Evolutionary conservation across 2,797 vertebrate species (phyloP).

Genomic region (Lemur catta): DNA sequence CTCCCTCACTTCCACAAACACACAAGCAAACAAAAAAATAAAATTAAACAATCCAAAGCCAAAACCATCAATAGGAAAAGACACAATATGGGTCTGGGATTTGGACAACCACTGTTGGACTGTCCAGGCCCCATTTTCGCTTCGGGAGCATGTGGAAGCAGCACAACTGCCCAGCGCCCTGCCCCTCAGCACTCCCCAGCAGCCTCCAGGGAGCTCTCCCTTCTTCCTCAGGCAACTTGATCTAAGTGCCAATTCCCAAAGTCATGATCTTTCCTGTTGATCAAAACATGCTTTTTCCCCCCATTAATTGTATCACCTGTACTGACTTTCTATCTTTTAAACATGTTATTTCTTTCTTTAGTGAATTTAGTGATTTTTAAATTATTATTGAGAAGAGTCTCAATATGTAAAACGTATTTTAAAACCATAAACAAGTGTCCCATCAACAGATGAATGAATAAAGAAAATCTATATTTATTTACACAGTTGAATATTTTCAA

Average conservation of each 20-base stretch:
- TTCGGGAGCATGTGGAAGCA: accelerated
- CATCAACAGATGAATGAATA: background rate
- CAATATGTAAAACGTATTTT: background rate
- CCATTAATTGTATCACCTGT: background rate
- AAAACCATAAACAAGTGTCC: background rate
- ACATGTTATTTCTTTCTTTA: background rate
- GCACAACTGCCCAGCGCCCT: background rate
- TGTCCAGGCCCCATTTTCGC: background rate
- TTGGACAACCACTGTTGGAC: background rate
- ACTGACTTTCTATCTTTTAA: background rate
- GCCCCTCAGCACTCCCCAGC: background rate
- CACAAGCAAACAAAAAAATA: background rate
- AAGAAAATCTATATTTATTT: background rate
- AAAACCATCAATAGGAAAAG: background rate
- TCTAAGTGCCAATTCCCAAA: background rate
- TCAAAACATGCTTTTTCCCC: background rate
- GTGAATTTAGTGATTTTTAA: background rate
- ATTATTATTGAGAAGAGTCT: background rate
- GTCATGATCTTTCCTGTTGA: background rate
- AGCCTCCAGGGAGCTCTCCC: background rate
- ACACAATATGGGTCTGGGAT: background rate
- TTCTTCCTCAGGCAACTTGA: background rate
- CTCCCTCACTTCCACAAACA: background rate
- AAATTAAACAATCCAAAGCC: background rate
- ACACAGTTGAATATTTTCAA: background rate